Conservation (phyloP, 2,113 vertebrate species). For the Larimichthys crocea region DNA sequence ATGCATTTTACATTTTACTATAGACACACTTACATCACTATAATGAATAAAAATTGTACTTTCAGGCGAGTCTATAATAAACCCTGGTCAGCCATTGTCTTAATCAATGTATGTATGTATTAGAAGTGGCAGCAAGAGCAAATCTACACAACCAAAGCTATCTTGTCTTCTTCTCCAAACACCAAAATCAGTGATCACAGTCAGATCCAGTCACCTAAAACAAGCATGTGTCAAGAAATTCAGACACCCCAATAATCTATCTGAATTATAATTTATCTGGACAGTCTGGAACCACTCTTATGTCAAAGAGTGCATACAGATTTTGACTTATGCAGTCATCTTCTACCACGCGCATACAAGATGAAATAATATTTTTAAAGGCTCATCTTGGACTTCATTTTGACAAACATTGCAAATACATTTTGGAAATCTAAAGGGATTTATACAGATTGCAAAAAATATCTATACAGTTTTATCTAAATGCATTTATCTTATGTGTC, state of each 20-base stretch:
- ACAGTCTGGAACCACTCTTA: neutral
- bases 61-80: neutral
- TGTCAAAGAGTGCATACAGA: neutral
- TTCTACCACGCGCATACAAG: neutral
- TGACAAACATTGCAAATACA: neutral
- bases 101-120: neutral
- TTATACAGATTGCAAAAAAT: neutral
- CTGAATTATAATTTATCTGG: neutral
- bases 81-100: neutral
- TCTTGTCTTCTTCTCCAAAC: neutral
- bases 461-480: neutral
- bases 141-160: neutral
- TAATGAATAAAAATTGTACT: neutral
- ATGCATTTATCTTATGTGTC: neutral
- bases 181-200: neutral
- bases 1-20: neutral
- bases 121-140: neutral
- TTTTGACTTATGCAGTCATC: neutral
- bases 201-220: neutral
- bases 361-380: neutral
- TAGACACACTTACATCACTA: neutral
- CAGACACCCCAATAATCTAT: neutral
- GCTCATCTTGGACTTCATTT: neutral
- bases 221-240: neutral
- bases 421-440: neutral